These are phyloP conservation scores for Mycalesis mineus DNA, from an alignment of 2,888 invertebrate genomes.

Conservation along the genomic window DNA sequence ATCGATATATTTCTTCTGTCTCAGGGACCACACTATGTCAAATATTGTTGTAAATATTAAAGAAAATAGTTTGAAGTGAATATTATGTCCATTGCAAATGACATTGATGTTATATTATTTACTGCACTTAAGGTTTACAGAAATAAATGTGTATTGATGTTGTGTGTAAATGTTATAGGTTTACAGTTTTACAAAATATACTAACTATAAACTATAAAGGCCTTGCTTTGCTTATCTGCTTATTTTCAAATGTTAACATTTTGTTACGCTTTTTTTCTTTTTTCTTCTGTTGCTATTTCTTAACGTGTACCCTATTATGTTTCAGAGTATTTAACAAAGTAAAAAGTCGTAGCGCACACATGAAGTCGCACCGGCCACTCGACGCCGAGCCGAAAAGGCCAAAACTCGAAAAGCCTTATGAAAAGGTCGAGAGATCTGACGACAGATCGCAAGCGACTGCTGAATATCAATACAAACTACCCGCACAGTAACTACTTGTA, in stretches of 20 bases:
- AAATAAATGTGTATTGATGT: conserved; percentile 53
- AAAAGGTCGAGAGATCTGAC: conserved; percentile 75
- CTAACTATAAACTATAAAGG: conserved; percentile 28
- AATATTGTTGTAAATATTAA: conserved; percentile 58
- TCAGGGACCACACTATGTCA: conserved; percentile 40
- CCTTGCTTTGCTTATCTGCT: conserved; percentile 28
- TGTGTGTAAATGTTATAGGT: conserved; percentile 45
- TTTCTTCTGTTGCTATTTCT: conserved; percentile 61
- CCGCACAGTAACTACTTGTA: conserved; percentile 54
- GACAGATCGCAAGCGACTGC: conserved; percentile 66
- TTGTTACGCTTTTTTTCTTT: conserved; percentile 35
- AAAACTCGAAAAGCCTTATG: conserved; percentile 80
- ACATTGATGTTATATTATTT: conserved; percentile 49
- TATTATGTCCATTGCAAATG: conserved; percentile 56
- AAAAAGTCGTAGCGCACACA: conserved; percentile 99
- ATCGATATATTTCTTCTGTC: conserved; percentile 24
- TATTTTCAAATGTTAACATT: conserved; percentile 3
- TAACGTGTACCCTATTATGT: conserved; percentile 74
- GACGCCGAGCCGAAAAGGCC: conserved; percentile 87
- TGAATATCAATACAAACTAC: conserved; percentile 63
- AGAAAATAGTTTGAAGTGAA: conserved; percentile 51
- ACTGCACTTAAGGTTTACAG: conserved; percentile 47
- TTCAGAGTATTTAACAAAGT: conserved; percentile 97
- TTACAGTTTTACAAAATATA: conserved; percentile 26
- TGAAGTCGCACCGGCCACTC: conserved; percentile 98